phyloP scores from a whole-genome alignment of 2,113 vertebrate species.

The Prunella himalayana region DNA sequence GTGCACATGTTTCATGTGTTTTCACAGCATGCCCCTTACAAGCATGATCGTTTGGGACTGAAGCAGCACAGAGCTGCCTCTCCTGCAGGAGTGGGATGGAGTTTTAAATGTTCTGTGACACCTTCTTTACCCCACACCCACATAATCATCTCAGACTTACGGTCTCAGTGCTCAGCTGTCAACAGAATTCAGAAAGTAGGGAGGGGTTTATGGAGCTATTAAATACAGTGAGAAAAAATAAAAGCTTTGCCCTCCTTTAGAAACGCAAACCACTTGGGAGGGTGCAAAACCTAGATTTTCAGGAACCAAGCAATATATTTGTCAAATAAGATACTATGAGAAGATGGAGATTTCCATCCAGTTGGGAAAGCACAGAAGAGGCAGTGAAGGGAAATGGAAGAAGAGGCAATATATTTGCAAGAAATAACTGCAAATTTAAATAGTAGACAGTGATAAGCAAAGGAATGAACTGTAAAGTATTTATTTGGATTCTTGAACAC shows the following conservation, averaged over 20 bases:
- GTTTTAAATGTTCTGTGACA: background rate
- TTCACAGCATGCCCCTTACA: background rate
- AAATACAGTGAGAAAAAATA: background rate
- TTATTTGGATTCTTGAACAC: background rate
- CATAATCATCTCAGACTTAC: background rate
- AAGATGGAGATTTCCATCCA: background rate
- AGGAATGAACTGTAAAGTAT: background rate
- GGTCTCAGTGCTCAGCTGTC: background rate
- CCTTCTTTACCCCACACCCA: background rate
- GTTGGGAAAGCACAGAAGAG: background rate
- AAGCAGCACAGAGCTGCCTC: background rate
- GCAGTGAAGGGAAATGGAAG: background rate
- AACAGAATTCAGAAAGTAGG: background rate
- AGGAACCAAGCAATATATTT: background rate
- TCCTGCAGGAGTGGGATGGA: conserved; percentile 9
- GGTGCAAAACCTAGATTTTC: background rate
- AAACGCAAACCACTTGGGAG: background rate
- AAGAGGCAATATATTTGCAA: background rate
- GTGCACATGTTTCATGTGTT: background rate
- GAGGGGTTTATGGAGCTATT: background rate
- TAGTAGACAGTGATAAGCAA: background rate
- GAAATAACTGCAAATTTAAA: background rate
- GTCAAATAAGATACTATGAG: background rate
- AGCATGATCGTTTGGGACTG: background rate
- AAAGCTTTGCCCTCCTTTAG: background rate